Percentiles rank a stretch among this genome's conserved stretches.
Conservation (phyloP, 2,113 vertebrate genomes). For the Rutilus rutilus region DNA sequence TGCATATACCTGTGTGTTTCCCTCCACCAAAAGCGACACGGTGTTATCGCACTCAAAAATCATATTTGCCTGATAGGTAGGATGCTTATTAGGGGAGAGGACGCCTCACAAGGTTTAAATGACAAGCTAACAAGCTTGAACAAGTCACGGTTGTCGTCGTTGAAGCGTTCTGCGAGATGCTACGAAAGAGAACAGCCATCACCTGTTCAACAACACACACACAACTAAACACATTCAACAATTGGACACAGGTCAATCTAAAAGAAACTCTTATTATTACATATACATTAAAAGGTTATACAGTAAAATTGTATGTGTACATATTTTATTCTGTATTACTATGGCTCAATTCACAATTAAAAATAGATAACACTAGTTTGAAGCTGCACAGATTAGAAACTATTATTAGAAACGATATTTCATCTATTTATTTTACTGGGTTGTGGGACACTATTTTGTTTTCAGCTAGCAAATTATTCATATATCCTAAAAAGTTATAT, state of each 20-base stretch:
- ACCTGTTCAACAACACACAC: neutral
- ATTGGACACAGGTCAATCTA: neutral
- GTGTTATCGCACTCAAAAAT: constrained; percentile 36
- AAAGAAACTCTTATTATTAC: neutral
- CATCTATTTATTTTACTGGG: too few relatives aligned
- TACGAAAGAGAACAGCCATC: neutral
- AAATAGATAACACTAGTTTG: neutral
- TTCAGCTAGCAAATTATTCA: too few relatives aligned
- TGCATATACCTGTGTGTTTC: constrained; percentile 42
- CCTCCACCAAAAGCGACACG: neutral
- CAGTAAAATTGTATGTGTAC: neutral
- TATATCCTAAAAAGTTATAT: too few relatives aligned
- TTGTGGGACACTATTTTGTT: too few relatives aligned
- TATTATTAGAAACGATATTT: too few relatives aligned
- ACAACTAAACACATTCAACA: neutral
- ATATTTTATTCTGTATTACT: too few relatives aligned
- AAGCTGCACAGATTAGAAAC: too few relatives aligned
- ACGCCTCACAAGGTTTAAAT: constrained; percentile 21
- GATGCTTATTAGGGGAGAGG: constrained; percentile 36
- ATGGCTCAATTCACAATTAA: neutral
- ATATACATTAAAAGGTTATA: neutral
- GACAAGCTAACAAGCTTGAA: constrained; percentile 41
- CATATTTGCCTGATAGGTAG: constrained; percentile 20
- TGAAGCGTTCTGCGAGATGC: neutral
- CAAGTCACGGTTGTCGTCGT: constrained; percentile 13